These are phyloP conservation scores for Nomada goodeniana DNA, from an alignment of 2,888 invertebrate genomes.

Conservation along the genomic window DNA sequence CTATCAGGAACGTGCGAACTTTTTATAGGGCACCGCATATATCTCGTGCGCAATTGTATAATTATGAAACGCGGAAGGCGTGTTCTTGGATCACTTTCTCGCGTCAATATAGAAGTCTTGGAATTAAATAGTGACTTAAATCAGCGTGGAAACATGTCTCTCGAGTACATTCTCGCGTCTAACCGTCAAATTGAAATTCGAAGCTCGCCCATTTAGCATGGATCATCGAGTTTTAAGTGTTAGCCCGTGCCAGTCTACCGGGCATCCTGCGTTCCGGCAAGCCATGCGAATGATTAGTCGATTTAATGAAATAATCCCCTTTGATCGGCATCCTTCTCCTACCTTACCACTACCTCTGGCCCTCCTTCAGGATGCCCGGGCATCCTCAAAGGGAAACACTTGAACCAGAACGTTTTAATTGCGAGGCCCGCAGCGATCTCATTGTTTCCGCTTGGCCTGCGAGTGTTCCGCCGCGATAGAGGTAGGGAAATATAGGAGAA, in stretches of 20 bases:
- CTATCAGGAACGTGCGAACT: too few species aligned
- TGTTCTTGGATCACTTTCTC: too few species aligned
- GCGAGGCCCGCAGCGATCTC: conserved; percentile 76
- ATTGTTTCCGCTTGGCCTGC: conserved; percentile 79
- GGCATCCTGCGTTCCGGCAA: conserved; percentile 56
- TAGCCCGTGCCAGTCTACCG: conserved; percentile 45
- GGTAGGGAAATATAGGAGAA: conserved; percentile 42
- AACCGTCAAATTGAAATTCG: neutral
- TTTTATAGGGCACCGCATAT: too few species aligned
- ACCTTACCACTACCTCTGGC: conserved; percentile 63
- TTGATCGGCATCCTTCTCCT: conserved; percentile 78
- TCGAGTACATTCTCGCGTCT: too few species aligned
- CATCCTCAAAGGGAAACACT: conserved; percentile 79
- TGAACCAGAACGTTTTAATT: conserved; percentile 83
- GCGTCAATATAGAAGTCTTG: too few species aligned
- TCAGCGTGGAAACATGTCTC: too few species aligned
- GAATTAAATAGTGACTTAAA: too few species aligned
- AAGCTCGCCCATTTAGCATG: conserved; percentile 1
- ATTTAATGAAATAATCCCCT: conserved; percentile 83
- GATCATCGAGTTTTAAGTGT: conserved; percentile 42
- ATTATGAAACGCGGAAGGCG: too few species aligned
- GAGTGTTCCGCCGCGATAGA: conserved; percentile 58
- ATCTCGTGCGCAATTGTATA: too few species aligned
- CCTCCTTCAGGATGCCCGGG: conserved; percentile 65
- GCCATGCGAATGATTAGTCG: conserved; percentile 80